Conservation (phyloP, 1,140 invertebrate genomes). For the Probaryconus sp. region DNA sequence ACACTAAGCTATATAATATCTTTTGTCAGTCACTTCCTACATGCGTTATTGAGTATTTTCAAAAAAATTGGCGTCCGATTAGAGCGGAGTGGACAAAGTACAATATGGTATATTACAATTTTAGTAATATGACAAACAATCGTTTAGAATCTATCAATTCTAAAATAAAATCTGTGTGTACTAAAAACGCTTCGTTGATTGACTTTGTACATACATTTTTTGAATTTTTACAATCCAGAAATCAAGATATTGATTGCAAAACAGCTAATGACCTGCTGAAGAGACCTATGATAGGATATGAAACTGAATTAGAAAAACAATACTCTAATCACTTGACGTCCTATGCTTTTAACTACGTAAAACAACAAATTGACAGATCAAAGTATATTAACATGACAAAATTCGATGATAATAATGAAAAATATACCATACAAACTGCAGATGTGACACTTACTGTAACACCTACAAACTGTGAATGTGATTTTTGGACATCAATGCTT, state of each 20-base stretch:
- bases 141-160: constrained; percentile 32
- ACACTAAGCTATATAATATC: constrained; percentile 17
- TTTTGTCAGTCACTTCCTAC: constrained; percentile 23
- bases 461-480: neutral
- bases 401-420: neutral
- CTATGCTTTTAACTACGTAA: neutral
- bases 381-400: neutral
- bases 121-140: constrained; percentile 38
- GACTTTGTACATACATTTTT: constrained; percentile 31
- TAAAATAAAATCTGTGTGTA: constrained; percentile 32
- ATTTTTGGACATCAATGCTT: constrained; percentile 1
- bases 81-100: constrained; percentile 27
- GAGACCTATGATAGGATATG: neutral
- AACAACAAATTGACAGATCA: neutral
- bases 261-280: constrained; percentile 2
- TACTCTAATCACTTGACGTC: neutral
- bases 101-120: constrained; percentile 38
- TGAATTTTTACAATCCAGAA: constrained; percentile 14
- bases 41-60: constrained; percentile 24
- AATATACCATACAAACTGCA: neutral
- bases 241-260: constrained; percentile 15
- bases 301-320: neutral
- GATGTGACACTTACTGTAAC: no score
- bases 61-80: constrained; percentile 44
- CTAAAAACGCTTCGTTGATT: constrained; percentile 11